phyloP scores from a whole-genome alignment of 2,888 invertebrate species.

The Metallyticus violacea region DNA sequence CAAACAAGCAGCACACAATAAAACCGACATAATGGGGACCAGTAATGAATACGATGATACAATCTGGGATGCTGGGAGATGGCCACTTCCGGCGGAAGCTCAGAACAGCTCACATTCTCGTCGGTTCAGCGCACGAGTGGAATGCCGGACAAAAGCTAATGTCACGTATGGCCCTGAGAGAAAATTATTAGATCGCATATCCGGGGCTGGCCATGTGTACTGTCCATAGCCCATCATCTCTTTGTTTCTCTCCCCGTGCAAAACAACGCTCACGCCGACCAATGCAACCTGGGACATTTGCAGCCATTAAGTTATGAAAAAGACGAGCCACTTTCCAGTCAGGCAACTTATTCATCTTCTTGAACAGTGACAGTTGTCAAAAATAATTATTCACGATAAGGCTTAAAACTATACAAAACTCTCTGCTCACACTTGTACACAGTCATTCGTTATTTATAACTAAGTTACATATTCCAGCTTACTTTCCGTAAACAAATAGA shows the following conservation, averaged over 20 bases:
- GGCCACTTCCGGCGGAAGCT: neutral
- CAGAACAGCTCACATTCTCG: neutral
- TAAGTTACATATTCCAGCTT: too few relatives aligned
- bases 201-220: neutral
- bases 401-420: too few relatives aligned
- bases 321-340: too few relatives aligned
- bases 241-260: neutral
- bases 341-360: too few relatives aligned
- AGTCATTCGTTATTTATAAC: too few relatives aligned
- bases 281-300: too few relatives aligned
- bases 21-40: neutral
- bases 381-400: too few relatives aligned
- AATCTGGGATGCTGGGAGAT: neutral
- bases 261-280: neutral
- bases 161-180: neutral
- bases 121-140: slow-evolving; percentile 10
- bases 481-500: too few relatives aligned
- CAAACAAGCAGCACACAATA: neutral
- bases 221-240: neutral
- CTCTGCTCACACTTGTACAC: too few relatives aligned
- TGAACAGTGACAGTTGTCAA: too few relatives aligned
- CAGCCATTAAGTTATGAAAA: too few relatives aligned
- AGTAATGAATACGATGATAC: neutral
- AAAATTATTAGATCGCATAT: neutral
- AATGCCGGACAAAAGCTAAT: neutral